Evolutionary conservation across 2,888 invertebrate species (phyloP).

Genomic region (Drosophila ochracea): DNA sequence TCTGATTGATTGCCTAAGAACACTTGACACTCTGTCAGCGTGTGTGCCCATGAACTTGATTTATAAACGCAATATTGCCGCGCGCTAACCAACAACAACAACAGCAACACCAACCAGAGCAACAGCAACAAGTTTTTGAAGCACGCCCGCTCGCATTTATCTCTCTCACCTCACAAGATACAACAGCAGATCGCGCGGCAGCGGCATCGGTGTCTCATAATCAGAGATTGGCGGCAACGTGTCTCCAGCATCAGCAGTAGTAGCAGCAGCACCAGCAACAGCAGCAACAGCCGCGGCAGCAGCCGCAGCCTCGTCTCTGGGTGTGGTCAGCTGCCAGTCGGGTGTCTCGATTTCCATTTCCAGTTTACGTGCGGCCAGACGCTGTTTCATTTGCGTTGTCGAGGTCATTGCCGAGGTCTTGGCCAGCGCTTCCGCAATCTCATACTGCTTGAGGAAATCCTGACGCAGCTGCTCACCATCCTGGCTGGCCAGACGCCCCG

Average conservation of each 20-base stretch:
- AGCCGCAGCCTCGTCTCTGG: conserved; percentile 36
- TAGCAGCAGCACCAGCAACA: conserved; percentile 12
- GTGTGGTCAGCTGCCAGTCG: conserved; percentile 43
- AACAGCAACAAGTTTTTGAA: conserved; percentile 56
- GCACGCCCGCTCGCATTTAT: conserved; percentile 51
- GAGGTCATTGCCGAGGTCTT: conserved; percentile 87
- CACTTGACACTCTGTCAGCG: conserved; percentile 69
- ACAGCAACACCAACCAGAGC: conserved; percentile 23
- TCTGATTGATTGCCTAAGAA: conserved; percentile 60
- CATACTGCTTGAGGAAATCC: conserved; percentile 85
- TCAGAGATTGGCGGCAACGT: conserved; percentile 79
- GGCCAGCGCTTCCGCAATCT: conserved; percentile 87
- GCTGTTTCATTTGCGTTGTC: conserved; percentile 86
- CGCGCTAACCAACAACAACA: conserved; percentile 30
- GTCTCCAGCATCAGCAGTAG: conserved; percentile 64
- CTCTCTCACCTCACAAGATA: conserved; percentile 88
- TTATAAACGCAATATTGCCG: conserved; percentile 64
- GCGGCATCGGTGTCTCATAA: conserved; percentile 87
- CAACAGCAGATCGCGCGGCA: conserved; percentile 88
- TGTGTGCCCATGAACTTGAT: conserved; percentile 70
- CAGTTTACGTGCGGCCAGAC: conserved; percentile 87
- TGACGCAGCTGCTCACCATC: conserved; percentile 57
- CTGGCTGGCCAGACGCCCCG: conserved; percentile 51
- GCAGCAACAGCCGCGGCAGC: conserved; percentile 10
- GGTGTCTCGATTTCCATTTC: conserved; percentile 85